Conservation (phyloP, 2,888 invertebrate genomes). For the Arenicola marina region DNA sequence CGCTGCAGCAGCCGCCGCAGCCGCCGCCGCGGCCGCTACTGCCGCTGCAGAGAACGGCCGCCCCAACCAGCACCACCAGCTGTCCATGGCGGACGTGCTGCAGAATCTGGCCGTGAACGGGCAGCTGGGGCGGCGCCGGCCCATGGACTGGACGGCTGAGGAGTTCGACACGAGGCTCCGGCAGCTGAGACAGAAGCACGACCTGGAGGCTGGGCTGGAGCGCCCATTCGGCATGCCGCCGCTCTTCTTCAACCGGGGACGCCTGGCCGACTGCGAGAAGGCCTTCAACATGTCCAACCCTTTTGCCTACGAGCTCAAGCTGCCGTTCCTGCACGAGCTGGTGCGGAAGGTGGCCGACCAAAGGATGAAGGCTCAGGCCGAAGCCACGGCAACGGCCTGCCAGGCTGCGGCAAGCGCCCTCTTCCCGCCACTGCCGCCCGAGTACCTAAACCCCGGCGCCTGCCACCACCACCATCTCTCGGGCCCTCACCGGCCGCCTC, state of each 20-base stretch:
- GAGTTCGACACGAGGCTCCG: slow-evolving; percentile 44
- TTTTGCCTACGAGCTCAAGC: slow-evolving; percentile 42
- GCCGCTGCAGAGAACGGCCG: not conserved
- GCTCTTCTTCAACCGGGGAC: slow-evolving; percentile 11
- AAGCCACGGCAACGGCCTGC: not conserved
- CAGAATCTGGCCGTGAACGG: slow-evolving; percentile 12
- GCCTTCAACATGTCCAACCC: slow-evolving; percentile 41
- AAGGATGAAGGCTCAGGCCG: slow-evolving; percentile 53
- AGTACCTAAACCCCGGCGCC: not conserved
- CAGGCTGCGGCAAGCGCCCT: not conserved
- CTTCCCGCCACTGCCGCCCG: not conserved
- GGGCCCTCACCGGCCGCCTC: no score
- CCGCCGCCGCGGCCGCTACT: not conserved
- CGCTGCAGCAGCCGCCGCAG: slow-evolving; percentile 6
- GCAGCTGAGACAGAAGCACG: slow-evolving; percentile 53
- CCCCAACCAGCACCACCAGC: not conserved
- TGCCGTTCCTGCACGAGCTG: slow-evolving; percentile 57
- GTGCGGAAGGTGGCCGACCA: slow-evolving; percentile 59
- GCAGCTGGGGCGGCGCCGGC: not conserved
- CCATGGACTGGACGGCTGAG: not conserved
- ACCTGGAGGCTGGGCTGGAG: slow-evolving; percentile 38
- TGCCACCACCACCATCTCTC: not conserved
- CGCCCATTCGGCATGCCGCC: slow-evolving; percentile 30
- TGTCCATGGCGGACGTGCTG: slow-evolving; percentile 25
- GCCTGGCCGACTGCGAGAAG: slow-evolving; percentile 21